These are phyloP conservation scores for Amiota minor DNA, from an alignment of 2,888 invertebrate species.

Conservation along the genomic window DNA sequence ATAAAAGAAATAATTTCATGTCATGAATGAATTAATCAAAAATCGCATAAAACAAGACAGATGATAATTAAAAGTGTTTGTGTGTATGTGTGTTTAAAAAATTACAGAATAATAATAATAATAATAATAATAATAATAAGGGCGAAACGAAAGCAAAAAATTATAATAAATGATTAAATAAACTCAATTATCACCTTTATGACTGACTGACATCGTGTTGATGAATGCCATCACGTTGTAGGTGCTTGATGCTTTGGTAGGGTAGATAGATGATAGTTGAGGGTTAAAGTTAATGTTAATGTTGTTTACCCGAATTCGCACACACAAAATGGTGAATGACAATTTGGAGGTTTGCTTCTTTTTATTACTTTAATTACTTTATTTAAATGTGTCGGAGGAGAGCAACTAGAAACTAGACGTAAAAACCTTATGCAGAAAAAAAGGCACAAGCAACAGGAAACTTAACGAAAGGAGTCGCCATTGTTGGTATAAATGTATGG, in stretches of 20 bases:
- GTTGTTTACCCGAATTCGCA: conserved; percentile 14
- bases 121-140: conserved; percentile 33
- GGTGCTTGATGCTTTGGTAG: conserved; percentile 37
- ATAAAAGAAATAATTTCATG: conserved; percentile 63
- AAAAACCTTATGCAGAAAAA: background rate
- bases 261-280: conserved; percentile 32
- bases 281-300: conserved; percentile 21
- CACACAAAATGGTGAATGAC: conserved; percentile 11
- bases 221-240: background rate
- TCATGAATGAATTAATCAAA: conserved; percentile 63
- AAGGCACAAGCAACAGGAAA: background rate
- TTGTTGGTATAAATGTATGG: too few relatives aligned
- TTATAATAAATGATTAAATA: conserved; percentile 69
- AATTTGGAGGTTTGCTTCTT: background rate
- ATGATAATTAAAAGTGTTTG: too few relatives aligned
- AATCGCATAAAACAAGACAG: conserved; percentile 41
- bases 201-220: conserved; percentile 42
- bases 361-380: conserved; percentile 23
- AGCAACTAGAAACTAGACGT: background rate
- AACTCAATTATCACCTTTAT: conserved; percentile 70
- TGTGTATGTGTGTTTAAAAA: background rate
- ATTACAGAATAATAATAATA: background rate
- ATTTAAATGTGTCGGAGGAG: background rate
- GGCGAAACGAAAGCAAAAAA: conserved; percentile 42
- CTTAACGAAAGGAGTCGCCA: conserved; percentile 10